Evolutionary conservation across 53 echinoderm and acorn worm genomes (phyloP).

Genomic region (Echinometra lucunter): DNA sequence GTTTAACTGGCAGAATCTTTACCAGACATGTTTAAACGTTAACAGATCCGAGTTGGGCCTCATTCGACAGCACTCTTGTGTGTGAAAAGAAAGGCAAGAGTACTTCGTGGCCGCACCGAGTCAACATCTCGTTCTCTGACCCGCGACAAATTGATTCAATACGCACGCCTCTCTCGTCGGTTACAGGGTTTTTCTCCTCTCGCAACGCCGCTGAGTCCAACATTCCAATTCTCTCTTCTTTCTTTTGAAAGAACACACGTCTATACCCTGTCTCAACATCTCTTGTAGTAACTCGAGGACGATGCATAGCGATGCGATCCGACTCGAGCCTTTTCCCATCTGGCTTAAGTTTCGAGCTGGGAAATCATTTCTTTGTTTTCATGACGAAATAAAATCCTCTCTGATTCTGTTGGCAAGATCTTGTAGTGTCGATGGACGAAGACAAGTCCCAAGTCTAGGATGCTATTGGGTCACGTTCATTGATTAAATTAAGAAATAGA

Average conservation of each 20-base stretch:
- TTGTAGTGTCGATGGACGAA: slow-evolving; percentile 3
- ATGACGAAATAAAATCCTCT: background rate
- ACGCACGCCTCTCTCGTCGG: slow-evolving; percentile 34
- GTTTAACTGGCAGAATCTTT: background rate
- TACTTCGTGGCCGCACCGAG: slow-evolving; percentile 35
- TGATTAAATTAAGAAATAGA: background rate
- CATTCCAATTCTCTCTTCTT: slow-evolving; percentile 51
- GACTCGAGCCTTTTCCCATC: slow-evolving; percentile 49
- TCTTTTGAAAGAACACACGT: slow-evolving; percentile 56
- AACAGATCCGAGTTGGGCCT: slow-evolving; percentile 55
- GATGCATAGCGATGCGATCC: slow-evolving; percentile 31
- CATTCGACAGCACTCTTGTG: background rate
- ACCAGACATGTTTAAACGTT: slow-evolving; percentile 60
- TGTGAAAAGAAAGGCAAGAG: slow-evolving; percentile 41
- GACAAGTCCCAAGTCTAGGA: background rate
- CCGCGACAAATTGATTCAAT: slow-evolving; percentile 64
- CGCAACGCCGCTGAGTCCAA: background rate
- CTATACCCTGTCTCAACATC: background rate
- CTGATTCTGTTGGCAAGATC: slow-evolving; percentile 3
- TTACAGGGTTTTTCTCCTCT: slow-evolving; percentile 19
- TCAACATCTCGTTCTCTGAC: slow-evolving; percentile 56
- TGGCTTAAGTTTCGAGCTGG: slow-evolving; percentile 54
- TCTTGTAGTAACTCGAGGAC: background rate
- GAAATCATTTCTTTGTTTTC: slow-evolving; percentile 63
- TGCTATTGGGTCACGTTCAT: background rate